Conservation (phyloP, 1,140 invertebrate species). For the Propsilocerus akamusi region DNA sequence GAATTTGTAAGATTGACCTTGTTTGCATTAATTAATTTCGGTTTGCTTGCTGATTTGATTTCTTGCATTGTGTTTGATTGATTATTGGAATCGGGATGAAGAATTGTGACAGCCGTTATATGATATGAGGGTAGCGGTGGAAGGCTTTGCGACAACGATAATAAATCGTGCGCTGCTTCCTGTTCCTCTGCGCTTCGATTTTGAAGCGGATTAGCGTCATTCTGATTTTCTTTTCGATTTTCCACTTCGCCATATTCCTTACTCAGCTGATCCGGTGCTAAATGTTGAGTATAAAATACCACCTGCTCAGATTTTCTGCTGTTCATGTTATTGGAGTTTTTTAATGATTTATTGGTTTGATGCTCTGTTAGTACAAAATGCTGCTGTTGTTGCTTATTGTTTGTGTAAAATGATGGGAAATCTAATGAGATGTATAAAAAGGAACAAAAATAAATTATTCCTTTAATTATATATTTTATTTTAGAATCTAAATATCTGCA, state of each 20-base stretch:
- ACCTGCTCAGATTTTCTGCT: slow-evolving; percentile 1
- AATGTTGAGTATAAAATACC: slow-evolving; percentile 3
- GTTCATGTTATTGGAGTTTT: slow-evolving; percentile 1
- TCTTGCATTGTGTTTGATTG: slow-evolving; percentile 8
- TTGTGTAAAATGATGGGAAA: background rate
- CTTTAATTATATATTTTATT: too few relatives aligned
- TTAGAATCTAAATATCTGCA: too few relatives aligned
- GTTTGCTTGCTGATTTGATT: slow-evolving; percentile 10
- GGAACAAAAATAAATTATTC: background rate
- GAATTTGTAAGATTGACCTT: slow-evolving; percentile 11
- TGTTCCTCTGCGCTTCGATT: slow-evolving; percentile 57
- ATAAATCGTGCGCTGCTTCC: slow-evolving; percentile 66
- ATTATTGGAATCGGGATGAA: slow-evolving; percentile 16
- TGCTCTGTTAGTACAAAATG: slow-evolving; percentile 1
- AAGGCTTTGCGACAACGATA: slow-evolving; percentile 59
- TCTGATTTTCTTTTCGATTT: background rate
- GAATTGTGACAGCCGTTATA: slow-evolving; percentile 29
- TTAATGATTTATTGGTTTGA: slow-evolving; percentile 1
- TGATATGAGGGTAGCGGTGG: slow-evolving; percentile 51
- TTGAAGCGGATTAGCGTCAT: slow-evolving; percentile 15
- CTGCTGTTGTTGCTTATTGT: background rate
- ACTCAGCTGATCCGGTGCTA: background rate
- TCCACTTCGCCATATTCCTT: background rate
- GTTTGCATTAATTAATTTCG: slow-evolving; percentile 10
- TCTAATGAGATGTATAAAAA: too few relatives aligned